Evolutionary conservation across 2,113 vertebrate species (phyloP), one percentile per base, ranked within the genome.

Genomic region (Muntiacus reevesi): DNA sequence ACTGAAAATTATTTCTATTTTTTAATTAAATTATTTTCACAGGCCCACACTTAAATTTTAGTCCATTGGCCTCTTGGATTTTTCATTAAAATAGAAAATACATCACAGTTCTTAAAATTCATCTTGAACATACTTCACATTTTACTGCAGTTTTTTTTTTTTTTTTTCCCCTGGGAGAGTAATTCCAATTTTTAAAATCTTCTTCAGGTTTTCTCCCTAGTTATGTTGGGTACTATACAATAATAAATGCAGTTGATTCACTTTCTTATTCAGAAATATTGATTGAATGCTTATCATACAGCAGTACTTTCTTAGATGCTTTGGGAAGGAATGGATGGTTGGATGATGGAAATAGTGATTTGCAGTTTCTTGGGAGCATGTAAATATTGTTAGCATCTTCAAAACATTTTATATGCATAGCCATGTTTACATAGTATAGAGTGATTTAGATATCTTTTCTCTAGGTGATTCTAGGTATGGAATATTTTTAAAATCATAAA

Each of bases 81-180:
- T 94, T 57, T 97, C 59, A 89, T 74, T 93, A 78, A 86, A 89
- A 71, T 81, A 74, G 28, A 90, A 95, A 88, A 82, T 78, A 33
- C 2, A 82, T 10, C 45, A 50, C 23, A 64, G 16, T 94, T 96
- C 45, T 95, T 96, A 82, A 92, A 92, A 50, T 90, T 71, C 28
- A 85, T 16, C 17, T 59, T 59, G 23, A 82, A 50, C 21, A 33
- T 60, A 93, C 27, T 76, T 19, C 55, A 78, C 13, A 89, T 93
- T 91, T 87, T 21, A 64, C 60, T 67, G 36, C n/a, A 40, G 12
- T 71, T 94, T 94, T 82, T 50, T 50, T 14, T 50, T 50, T 14
- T 50, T 47, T 88, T 47, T 60, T 47, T 64, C 15, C 40, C 40
- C 40, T 28, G 10, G 83, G 30, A 87, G 15, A 62, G 7, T 50